These are phyloP conservation scores for Cotesia chilonis DNA, from an alignment of 1,140 invertebrate species.

Conservation along the genomic window DNA sequence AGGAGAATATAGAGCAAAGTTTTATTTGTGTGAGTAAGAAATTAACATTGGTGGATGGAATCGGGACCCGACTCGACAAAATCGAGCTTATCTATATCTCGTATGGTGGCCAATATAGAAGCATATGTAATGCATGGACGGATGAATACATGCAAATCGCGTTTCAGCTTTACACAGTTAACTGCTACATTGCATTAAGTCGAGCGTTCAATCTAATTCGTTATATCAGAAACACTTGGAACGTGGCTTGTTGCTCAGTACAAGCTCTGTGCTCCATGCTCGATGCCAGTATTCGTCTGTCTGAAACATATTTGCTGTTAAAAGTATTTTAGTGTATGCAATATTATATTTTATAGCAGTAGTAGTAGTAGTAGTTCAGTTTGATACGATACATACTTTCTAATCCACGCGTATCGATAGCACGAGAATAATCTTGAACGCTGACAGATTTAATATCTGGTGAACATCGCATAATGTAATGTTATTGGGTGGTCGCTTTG, in stretches of 20 bases:
- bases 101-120: too few relatives aligned
- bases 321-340: too few relatives aligned
- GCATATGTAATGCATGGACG: too few relatives aligned
- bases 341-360: too few relatives aligned
- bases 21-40: too few relatives aligned
- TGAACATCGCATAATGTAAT: slow-evolving; percentile 22
- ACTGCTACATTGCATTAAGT: background rate
- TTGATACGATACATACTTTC: slow-evolving; percentile 22
- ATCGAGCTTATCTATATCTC: too few relatives aligned
- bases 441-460: slow-evolving; percentile 36
- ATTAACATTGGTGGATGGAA: too few relatives aligned
- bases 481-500: slow-evolving; percentile 20
- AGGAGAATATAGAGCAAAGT: too few relatives aligned
- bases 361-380: background rate
- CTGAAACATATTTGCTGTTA: background rate
- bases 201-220: slow-evolving; percentile 25
- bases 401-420: slow-evolving; percentile 29
- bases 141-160: slow-evolving; percentile 10
- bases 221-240: slow-evolving; percentile 18
- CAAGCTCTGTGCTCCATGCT: background rate
- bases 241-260: slow-evolving; percentile 6
- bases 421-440: slow-evolving; percentile 25
- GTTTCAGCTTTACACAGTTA: background rate
- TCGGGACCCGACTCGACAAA: too few relatives aligned
- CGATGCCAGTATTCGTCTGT: background rate